Percentiles rank a stretch among this genome's conserved stretches.
Evolutionary conservation across 2,113 vertebrate genomes (phyloP).

Genomic region (Cichladusa arquata): DNA sequence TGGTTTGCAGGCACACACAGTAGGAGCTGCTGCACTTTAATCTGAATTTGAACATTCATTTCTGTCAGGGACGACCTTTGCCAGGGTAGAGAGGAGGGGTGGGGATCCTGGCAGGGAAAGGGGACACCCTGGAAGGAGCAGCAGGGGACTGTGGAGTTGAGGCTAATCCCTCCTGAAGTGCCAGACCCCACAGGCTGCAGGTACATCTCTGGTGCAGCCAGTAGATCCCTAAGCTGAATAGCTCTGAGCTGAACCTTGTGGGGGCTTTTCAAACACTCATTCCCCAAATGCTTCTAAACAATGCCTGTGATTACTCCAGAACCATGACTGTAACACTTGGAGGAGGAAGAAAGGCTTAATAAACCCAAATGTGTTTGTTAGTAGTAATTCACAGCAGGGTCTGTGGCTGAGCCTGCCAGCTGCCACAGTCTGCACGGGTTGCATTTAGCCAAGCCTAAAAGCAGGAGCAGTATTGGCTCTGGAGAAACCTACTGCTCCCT

Average conservation of each 20-base stretch:
- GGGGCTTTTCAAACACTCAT: not conserved
- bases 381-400: slow-evolving; percentile 27
- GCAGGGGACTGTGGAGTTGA: not conserved
- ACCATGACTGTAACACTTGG: not conserved
- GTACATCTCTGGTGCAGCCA: not conserved
- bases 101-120: not conserved
- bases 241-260: not conserved
- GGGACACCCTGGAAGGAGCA: not conserved
- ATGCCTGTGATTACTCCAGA: not conserved
- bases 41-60: not conserved
- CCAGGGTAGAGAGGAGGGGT: not conserved
- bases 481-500: not conserved
- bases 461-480: not conserved
- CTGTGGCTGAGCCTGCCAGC: not conserved
- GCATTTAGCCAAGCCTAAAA: slow-evolving; percentile 6
- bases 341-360: slow-evolving; percentile 23
- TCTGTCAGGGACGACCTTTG: not conserved
- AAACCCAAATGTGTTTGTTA: slow-evolving; percentile 47
- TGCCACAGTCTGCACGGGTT: not conserved
- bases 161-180: not conserved
- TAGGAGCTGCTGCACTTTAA: not conserved
- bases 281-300: not conserved
- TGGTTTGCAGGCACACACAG: not conserved
- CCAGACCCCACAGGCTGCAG: not conserved
- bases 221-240: not conserved